phyloP scores from a whole-genome alignment of 2,888 invertebrate species.

The Habrosyne pyritoides region DNA sequence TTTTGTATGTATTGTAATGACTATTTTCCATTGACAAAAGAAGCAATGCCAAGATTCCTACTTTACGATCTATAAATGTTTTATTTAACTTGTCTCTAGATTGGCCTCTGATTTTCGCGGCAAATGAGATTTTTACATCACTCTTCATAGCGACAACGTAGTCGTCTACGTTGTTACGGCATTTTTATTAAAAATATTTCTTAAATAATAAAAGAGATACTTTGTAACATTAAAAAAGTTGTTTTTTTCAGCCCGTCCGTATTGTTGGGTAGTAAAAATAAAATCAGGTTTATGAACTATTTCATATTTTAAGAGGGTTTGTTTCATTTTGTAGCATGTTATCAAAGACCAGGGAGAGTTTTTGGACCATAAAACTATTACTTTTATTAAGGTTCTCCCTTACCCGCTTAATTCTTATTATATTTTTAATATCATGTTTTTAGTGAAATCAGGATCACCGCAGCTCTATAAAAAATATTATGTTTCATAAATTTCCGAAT shows the following conservation, averaged over 20 bases:
- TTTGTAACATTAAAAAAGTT: background rate
- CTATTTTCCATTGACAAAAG: background rate
- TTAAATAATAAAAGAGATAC: background rate
- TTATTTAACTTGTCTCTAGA: background rate
- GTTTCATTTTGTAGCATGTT: background rate
- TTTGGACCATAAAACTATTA: background rate
- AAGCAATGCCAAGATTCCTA: background rate
- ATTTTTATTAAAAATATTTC: slow-evolving; percentile 4
- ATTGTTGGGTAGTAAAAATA: background rate
- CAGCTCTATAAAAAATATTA: too few species aligned
- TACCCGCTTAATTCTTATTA: background rate
- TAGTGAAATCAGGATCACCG: background rate
- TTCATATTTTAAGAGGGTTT: background rate
- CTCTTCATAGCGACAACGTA: background rate
- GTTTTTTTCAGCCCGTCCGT: background rate
- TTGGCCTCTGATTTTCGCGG: background rate
- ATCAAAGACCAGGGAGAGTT: background rate
- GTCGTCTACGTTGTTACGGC: background rate
- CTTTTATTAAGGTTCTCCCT: background rate
- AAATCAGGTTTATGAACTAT: background rate
- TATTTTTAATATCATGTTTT: background rate
- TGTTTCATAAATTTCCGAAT: too few species aligned
- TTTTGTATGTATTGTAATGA: too few species aligned
- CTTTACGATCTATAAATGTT: background rate
- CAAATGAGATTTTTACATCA: background rate